These are phyloP conservation scores for Synergus gifuensis DNA, from an alignment of 2,888 invertebrate species.

Conservation along the genomic window DNA sequence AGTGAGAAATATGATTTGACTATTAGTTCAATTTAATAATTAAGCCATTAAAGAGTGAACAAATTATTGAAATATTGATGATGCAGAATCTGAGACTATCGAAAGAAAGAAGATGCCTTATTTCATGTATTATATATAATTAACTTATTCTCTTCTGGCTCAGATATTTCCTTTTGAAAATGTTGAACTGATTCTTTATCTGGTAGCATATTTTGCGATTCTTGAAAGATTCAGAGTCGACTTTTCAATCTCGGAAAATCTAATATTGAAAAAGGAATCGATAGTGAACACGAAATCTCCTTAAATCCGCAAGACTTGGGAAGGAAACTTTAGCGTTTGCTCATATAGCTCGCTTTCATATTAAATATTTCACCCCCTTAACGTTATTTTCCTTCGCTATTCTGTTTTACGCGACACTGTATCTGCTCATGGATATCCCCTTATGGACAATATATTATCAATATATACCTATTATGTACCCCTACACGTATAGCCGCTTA, in stretches of 20 bases:
- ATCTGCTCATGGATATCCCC: slow-evolving; percentile 21
- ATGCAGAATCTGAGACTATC: background rate
- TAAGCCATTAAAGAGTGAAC: background rate
- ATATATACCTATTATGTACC: slow-evolving; percentile 20
- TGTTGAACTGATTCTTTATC: slow-evolving; percentile 16
- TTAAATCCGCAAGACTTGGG: slow-evolving; percentile 23
- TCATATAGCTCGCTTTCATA: slow-evolving; percentile 34
- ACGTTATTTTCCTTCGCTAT: slow-evolving; percentile 34
- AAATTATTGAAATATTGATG: background rate
- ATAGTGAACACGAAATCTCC: slow-evolving; percentile 36
- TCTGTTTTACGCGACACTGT: slow-evolving; percentile 35
- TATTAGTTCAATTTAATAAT: too few relatives aligned
- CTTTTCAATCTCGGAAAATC: slow-evolving; percentile 35
- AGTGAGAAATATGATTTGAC: too few relatives aligned
- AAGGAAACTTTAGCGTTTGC: slow-evolving; percentile 29
- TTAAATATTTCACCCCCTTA: slow-evolving; percentile 35
- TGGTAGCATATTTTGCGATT: slow-evolving; percentile 20
- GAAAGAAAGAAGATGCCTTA: background rate
- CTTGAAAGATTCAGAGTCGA: slow-evolving; percentile 27
- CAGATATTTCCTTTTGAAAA: background rate
- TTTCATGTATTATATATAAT: background rate
- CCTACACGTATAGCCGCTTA: background rate
- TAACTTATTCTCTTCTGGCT: background rate
- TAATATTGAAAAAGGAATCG: slow-evolving; percentile 38
- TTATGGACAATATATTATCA: slow-evolving; percentile 39